These are phyloP conservation scores for Eupithecia tripunctaria DNA, from an alignment of 2,888 invertebrate genomes.

Conservation along the genomic window DNA sequence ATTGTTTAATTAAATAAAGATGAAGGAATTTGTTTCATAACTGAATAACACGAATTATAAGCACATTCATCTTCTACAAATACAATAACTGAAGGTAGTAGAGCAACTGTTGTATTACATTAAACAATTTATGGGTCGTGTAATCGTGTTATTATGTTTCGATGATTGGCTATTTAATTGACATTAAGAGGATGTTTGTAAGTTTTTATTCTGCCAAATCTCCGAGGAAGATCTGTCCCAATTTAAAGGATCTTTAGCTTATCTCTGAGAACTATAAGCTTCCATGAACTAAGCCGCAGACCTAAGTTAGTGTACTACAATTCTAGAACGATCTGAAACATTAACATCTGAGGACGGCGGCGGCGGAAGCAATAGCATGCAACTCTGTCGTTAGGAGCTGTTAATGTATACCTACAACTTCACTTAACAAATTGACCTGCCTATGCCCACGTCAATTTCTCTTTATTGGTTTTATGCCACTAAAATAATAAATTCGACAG, in stretches of 20 bases:
- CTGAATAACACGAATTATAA: neutral
- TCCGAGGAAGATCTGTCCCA: neutral
- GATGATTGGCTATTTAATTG: neutral
- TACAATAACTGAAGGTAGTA: neutral
- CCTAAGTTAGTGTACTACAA: neutral
- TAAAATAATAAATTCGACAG: conserved; percentile 48
- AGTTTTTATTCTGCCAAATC: neutral
- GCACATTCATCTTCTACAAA: neutral
- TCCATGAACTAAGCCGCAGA: neutral
- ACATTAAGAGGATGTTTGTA: neutral
- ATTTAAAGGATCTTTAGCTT: neutral
- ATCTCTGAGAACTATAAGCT: neutral
- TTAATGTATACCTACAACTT: conserved; percentile 66
- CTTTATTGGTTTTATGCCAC: conserved; percentile 18
- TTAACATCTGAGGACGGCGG: conserved; percentile 58
- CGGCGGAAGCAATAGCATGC: conserved; percentile 62
- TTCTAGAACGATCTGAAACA: conserved; percentile 36
- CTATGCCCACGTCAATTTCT: conserved; percentile 15
- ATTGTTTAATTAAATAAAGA: neutral
- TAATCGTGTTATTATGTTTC: neutral
- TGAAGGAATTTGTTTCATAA: neutral
- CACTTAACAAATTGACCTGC: conserved; percentile 74
- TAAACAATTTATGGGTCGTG: neutral
- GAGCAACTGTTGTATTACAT: neutral
- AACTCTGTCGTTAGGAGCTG: conserved; percentile 68